Conservation (phyloP, 2,113 vertebrate genomes). For the Fregetta grallaria region DNA sequence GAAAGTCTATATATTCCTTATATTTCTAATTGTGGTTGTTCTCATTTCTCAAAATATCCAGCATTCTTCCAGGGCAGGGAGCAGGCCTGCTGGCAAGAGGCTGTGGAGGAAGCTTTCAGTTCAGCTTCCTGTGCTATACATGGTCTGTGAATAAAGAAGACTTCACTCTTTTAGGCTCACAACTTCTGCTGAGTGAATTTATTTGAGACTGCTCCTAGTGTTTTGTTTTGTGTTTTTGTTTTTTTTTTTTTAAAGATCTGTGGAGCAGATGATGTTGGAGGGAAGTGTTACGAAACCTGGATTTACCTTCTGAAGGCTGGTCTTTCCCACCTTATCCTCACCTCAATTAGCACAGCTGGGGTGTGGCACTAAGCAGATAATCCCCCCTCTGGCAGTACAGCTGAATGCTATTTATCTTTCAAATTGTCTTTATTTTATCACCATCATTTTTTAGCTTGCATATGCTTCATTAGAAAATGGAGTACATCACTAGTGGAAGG, state of each 20-base stretch:
- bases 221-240: accelerated
- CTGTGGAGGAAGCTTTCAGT: neutral
- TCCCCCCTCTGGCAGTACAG: constrained; percentile 17
- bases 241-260: neutral
- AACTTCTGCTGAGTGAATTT: neutral
- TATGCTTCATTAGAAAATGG: constrained; percentile 36
- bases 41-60: neutral
- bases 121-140: neutral
- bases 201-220: neutral
- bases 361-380: constrained; percentile 44
- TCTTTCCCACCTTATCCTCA: constrained; percentile 46
- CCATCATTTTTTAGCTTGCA: neutral
- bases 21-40: neutral
- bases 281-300: neutral
- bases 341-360: constrained; percentile 32
- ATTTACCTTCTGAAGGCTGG: neutral
- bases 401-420: constrained; percentile 59
- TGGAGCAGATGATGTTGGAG: neutral
- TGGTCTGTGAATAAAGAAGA: neutral
- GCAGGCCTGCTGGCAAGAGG: accelerated
- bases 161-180: neutral
- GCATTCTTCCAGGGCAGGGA: neutral
- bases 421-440: constrained; percentile 45
- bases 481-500: neutral
- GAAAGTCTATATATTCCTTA: neutral